A percentile compares a stretch with the other conserved stretches of the same genome.
Evolutionary conservation across 2,797 vertebrate genomes (phyloP).

Genomic region (Epinephelus coioides): DNA sequence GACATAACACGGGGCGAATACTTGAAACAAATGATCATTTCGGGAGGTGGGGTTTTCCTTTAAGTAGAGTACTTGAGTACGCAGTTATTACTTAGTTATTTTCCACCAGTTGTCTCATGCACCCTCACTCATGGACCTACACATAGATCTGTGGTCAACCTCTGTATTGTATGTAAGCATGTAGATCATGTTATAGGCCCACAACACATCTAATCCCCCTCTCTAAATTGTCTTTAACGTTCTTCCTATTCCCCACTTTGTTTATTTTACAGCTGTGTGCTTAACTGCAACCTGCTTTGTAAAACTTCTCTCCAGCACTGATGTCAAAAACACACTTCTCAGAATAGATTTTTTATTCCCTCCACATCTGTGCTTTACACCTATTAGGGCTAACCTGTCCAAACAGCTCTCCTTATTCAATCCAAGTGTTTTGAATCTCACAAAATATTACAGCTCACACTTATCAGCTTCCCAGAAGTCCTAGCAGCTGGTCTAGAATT

Average conservation of each 20-base stretch:
- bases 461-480: conserved; percentile 65
- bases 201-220: conserved; percentile 5
- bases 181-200: background rate
- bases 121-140: background rate
- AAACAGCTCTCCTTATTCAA: conserved; percentile 30
- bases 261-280: background rate
- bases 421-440: conserved; percentile 36
- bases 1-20: too few species aligned
- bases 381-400: conserved; percentile 7
- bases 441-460: conserved; percentile 40
- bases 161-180: background rate
- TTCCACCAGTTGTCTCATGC: background rate
- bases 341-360: conserved; percentile 29
- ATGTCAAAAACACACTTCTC: conserved; percentile 21
- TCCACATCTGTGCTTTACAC: conserved; percentile 38
- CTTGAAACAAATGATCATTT: too few species aligned
- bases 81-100: background rate
- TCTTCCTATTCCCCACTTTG: background rate
- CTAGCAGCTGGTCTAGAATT: conserved; percentile 59
- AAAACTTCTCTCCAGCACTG: conserved; percentile 3
- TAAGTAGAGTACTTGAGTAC: background rate
- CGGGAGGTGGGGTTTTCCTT: too few species aligned
- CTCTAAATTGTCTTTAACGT: conserved; percentile 4
- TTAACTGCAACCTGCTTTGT: conserved; percentile 22
- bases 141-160: background rate